phyloP scores from a whole-genome alignment of 2,888 invertebrate species.

The Nomada ruficornis region DNA sequence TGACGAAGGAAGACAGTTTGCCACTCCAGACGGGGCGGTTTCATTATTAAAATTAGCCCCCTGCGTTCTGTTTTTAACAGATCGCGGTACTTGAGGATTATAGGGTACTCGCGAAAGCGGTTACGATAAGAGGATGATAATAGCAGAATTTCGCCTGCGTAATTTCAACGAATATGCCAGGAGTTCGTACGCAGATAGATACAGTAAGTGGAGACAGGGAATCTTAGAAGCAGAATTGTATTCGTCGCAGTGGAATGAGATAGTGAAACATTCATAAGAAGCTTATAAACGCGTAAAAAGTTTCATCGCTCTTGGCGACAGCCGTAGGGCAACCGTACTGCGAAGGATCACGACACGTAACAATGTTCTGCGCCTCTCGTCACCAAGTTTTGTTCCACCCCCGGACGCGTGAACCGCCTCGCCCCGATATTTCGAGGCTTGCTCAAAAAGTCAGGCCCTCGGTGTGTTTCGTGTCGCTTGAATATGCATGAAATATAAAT shows the following conservation, averaged over 20 bases:
- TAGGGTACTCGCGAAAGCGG: background rate
- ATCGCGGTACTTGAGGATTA: background rate
- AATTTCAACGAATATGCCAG: too few relatives aligned
- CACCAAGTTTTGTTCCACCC: conserved; percentile 52
- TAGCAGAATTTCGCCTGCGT: background rate
- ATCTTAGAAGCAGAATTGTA: background rate
- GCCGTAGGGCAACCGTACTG: conserved; percentile 6
- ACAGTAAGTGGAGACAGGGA: too few relatives aligned
- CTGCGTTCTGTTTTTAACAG: background rate
- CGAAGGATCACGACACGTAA: conserved; percentile 30
- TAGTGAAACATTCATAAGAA: conserved; percentile 55
- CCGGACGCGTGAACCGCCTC: conserved; percentile 30
- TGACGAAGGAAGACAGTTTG: background rate
- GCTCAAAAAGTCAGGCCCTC: background rate
- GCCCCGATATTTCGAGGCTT: conserved; percentile 1
- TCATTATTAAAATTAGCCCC: conserved; percentile 3
- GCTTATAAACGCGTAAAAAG: conserved; percentile 61
- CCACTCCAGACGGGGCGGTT: too few relatives aligned
- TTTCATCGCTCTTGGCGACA: conserved; percentile 54
- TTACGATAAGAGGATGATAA: background rate
- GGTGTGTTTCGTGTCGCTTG: background rate
- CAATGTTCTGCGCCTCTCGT: conserved; percentile 39
- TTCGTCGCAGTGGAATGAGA: conserved; percentile 1
- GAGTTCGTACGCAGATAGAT: too few relatives aligned
- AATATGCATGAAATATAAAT: conserved; percentile 2